Conservation (phyloP, 2,797 vertebrate genomes). For the Staurois parvus region DNA sequence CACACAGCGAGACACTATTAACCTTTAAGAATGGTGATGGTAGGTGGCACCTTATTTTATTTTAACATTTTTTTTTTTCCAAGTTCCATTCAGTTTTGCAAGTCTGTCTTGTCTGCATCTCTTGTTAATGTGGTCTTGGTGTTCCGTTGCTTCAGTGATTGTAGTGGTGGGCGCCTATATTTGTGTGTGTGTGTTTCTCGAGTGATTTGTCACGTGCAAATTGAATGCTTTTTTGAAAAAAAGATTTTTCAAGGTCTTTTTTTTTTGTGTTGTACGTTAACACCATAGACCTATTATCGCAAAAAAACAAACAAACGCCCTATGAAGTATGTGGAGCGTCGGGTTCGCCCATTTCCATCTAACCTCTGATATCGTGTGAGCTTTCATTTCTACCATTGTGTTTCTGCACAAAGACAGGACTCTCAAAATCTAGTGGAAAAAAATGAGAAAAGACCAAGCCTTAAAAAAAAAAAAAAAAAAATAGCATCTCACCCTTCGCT, state of each 20-base stretch:
- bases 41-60: slow-evolving; percentile 80
- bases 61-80: slow-evolving; percentile 27
- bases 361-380: slow-evolving; percentile 6
- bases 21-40: slow-evolving; percentile 97
- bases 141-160: slow-evolving; percentile 69
- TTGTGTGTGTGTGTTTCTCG: background rate
- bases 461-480: slow-evolving; percentile 60
- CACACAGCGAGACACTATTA: slow-evolving; percentile 80
- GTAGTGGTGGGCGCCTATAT: slow-evolving; percentile 6
- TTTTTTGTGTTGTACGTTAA: slow-evolving; percentile 18
- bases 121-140: slow-evolving; percentile 76
- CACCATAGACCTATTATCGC: background rate
- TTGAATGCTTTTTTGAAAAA: background rate
- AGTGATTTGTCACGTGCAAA: slow-evolving; percentile 43
- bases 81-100: slow-evolving; percentile 32
- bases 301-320: background rate
- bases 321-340: background rate
- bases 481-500: slow-evolving; percentile 69
- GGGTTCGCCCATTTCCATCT: slow-evolving; percentile 6
- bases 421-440: background rate
- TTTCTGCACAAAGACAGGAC: slow-evolving; percentile 49
- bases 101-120: slow-evolving; percentile 71
- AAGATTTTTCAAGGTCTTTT: slow-evolving; percentile 50
- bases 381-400: slow-evolving; percentile 47
- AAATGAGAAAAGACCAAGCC: slow-evolving; percentile 50